Percentiles rank a stretch among this genome's conserved stretches.
Evolutionary conservation across 2,888 invertebrate genomes (phyloP).

Genomic region (Dascillus cervinus): DNA sequence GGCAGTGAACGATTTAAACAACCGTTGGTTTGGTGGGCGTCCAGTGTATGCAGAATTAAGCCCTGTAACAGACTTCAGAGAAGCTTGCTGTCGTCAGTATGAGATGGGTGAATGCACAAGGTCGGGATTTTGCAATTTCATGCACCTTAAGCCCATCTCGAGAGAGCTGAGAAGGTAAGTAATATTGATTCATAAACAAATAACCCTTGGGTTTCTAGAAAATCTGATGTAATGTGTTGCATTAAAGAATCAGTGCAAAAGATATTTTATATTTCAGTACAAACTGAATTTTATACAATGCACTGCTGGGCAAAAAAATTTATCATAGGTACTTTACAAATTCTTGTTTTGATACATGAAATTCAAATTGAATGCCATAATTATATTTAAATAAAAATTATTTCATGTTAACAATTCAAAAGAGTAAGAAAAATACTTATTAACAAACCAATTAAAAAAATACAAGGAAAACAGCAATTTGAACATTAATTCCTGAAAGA

Average conservation of each 20-base stretch:
- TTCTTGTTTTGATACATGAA: too few relatives aligned
- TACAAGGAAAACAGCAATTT: too few relatives aligned
- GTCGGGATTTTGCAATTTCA: slow-evolving; percentile 99
- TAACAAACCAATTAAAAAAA: too few relatives aligned
- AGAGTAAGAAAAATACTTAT: too few relatives aligned
- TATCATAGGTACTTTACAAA: background rate
- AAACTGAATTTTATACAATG: slow-evolving; percentile 1
- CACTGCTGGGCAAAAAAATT: too few relatives aligned
- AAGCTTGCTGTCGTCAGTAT: slow-evolving; percentile 98
- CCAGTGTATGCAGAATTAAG: slow-evolving; percentile 98
- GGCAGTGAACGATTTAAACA: slow-evolving; percentile 93
- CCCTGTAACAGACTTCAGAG: slow-evolving; percentile 98
- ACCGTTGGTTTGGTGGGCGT: slow-evolving; percentile 97
- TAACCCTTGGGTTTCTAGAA: too few relatives aligned
- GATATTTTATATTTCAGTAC: slow-evolving; percentile 3
- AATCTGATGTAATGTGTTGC: slow-evolving; percentile 37
- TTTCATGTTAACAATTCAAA: too few relatives aligned
- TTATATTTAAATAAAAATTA: too few relatives aligned
- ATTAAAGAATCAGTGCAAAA: slow-evolving; percentile 3
- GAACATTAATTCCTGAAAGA: too few relatives aligned
- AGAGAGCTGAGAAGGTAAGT: slow-evolving; percentile 84
- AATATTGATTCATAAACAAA: too few relatives aligned
- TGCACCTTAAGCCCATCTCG: slow-evolving; percentile 99
- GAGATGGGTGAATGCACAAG: slow-evolving; percentile 99
- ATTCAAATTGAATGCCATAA: too few relatives aligned